Conservation (phyloP, 2,113 vertebrate genomes). For the Anarhynchus alexandrinus region DNA sequence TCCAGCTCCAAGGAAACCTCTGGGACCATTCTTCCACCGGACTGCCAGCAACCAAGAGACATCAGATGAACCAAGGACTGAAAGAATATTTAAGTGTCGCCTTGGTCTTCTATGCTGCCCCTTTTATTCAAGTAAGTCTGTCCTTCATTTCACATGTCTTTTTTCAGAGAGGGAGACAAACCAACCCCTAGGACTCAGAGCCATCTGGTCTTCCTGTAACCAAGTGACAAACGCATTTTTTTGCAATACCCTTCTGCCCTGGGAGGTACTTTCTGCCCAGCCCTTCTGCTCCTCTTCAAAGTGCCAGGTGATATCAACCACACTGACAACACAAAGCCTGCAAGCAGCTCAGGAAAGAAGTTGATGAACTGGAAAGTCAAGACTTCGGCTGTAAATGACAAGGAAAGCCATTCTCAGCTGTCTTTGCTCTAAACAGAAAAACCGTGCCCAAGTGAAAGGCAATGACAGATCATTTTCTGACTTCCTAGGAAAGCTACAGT, state of each 20-base stretch:
- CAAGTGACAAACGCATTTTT: not conserved
- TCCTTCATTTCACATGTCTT: not conserved
- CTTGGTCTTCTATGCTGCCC: not conserved
- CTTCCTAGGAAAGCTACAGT: not conserved
- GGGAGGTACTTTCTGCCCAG: not conserved
- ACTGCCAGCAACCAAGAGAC: not conserved
- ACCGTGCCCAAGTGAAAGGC: not conserved
- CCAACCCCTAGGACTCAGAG: not conserved
- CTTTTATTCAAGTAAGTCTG: not conserved
- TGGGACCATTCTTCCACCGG: not conserved
- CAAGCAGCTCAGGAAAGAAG: not conserved
- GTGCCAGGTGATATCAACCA: not conserved
- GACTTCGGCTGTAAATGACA: not conserved
- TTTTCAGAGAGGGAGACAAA: not conserved
- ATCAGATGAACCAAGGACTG: not conserved
- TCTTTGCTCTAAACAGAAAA: not conserved
- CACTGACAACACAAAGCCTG: not conserved
- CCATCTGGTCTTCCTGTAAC: not conserved
- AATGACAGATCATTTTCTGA: not conserved
- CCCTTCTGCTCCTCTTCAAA: not conserved
- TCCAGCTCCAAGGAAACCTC: not conserved
- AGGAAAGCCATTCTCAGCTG: slow-evolving; percentile 9
- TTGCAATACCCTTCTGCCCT: not conserved
- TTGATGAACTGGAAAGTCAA: slow-evolving; percentile 12
- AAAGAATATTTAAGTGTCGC: not conserved